phyloP scores from a whole-genome alignment of 2,888 invertebrate genomes.

The Epirrhoe tristata region DNA sequence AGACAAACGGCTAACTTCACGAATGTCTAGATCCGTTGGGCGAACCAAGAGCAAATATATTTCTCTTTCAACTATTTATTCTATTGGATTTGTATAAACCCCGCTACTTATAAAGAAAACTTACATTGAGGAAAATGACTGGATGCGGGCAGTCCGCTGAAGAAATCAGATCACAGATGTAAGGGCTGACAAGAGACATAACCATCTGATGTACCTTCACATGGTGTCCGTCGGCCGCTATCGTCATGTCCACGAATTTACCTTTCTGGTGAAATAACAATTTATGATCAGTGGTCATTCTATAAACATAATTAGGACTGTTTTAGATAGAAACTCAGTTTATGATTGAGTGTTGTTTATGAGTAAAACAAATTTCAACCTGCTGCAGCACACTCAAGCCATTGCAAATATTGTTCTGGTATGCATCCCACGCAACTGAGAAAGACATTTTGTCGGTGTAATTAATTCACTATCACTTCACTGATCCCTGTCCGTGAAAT shows the following conservation, averaged over 20 bases:
- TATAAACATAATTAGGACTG: too few species aligned
- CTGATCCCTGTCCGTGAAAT: too few species aligned
- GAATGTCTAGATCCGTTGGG: too few species aligned
- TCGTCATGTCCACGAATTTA: constrained; percentile 80
- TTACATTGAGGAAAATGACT: constrained; percentile 78
- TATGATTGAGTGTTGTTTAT: too few species aligned
- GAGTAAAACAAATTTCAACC: constrained; percentile 48
- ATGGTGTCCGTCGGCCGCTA: constrained; percentile 77
- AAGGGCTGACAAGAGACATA: constrained; percentile 76
- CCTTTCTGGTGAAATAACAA: constrained; percentile 59
- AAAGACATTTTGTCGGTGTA: constrained; percentile 48
- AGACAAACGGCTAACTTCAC: too few species aligned
- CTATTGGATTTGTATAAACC: too few species aligned
- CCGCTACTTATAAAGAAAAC: too few species aligned
- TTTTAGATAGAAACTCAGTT: too few species aligned
- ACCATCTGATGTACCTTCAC: constrained; percentile 79
- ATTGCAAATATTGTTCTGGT: constrained; percentile 65
- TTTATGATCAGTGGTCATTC: neutral
- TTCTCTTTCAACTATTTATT: too few species aligned
- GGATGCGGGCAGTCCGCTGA: constrained; percentile 74
- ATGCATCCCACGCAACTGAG: constrained; percentile 66
- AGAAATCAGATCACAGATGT: constrained; percentile 71
- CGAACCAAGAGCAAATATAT: too few species aligned
- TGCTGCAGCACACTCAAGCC: constrained; percentile 72
- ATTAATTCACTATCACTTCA: too few species aligned